phyloP scores from a whole-genome alignment of 2,797 vertebrate genomes.

The Cossypha niveicapilla region DNA sequence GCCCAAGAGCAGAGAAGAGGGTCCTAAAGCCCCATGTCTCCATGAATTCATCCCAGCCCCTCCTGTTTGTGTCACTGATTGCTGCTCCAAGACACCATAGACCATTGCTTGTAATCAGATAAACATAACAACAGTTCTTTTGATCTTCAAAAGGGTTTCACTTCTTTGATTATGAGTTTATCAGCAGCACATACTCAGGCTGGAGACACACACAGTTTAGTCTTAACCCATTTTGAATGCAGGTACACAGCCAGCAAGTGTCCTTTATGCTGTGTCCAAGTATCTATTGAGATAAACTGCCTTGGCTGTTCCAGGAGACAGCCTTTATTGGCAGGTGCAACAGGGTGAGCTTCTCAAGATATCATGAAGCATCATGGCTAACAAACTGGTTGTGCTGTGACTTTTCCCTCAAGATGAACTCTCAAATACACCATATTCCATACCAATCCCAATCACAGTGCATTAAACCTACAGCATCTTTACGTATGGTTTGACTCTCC shows the following conservation, averaged over 20 bases:
- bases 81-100: neutral
- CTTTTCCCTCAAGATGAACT: neutral
- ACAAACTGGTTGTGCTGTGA: neutral
- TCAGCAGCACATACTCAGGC: neutral
- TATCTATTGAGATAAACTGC: slow-evolving; percentile 8
- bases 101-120: neutral
- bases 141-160: slow-evolving; percentile 37
- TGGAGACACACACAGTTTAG: neutral
- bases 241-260: neutral
- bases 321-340: neutral
- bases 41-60: neutral
- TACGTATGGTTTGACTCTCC: neutral
- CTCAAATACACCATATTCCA: neutral
- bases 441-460: neutral
- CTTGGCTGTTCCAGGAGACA: neutral
- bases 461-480: neutral
- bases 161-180: slow-evolving; percentile 38
- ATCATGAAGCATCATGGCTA: neutral
- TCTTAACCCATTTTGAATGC: neutral
- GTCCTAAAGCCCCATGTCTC: neutral
- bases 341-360: neutral
- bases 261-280: neutral
- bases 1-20: neutral
- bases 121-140: neutral
- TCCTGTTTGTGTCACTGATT: neutral